Percentiles rank a stretch among this genome's conserved stretches.
phyloP scores from a whole-genome alignment of 1,140 invertebrate species.

The Hypothenemus hampei region DNA sequence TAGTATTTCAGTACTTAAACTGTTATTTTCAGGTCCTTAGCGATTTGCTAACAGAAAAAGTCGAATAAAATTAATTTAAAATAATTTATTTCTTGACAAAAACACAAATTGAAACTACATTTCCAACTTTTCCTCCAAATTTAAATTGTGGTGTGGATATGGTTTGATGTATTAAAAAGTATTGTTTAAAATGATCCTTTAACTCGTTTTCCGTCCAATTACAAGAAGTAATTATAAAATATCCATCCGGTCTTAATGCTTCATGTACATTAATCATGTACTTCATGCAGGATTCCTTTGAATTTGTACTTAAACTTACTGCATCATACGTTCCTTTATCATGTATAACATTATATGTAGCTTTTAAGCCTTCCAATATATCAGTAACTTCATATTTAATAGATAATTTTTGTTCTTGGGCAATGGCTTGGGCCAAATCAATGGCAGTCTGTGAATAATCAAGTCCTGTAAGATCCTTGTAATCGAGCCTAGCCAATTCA shows the following conservation, averaged over 20 bases:
- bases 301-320: constrained; percentile 69
- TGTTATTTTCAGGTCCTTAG: too few relatives aligned
- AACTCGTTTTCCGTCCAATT: constrained; percentile 91
- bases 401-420: constrained; percentile 50
- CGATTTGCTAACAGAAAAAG: too few relatives aligned
- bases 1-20: not conserved
- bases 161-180: constrained; percentile 56
- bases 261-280: constrained; percentile 66
- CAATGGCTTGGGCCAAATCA: constrained; percentile 63
- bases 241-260: constrained; percentile 54
- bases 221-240: constrained; percentile 86
- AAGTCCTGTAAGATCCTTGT: constrained; percentile 67
- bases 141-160: constrained; percentile 76
- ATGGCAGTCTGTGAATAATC: constrained; percentile 83
- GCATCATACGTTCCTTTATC: constrained; percentile 96
- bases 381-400: constrained; percentile 59
- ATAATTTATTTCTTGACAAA: constrained; percentile 52
- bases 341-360: constrained; percentile 61
- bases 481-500: constrained; percentile 70
- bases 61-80: constrained; percentile 5
- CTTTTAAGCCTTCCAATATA: constrained; percentile 48
- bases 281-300: constrained; percentile 55
- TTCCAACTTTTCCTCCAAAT: constrained; percentile 80
- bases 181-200: constrained; percentile 61
- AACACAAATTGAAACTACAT: constrained; percentile 69